These are phyloP conservation scores for Lophius piscatorius DNA, from an alignment of 2,113 vertebrate species.

Conservation along the genomic window DNA sequence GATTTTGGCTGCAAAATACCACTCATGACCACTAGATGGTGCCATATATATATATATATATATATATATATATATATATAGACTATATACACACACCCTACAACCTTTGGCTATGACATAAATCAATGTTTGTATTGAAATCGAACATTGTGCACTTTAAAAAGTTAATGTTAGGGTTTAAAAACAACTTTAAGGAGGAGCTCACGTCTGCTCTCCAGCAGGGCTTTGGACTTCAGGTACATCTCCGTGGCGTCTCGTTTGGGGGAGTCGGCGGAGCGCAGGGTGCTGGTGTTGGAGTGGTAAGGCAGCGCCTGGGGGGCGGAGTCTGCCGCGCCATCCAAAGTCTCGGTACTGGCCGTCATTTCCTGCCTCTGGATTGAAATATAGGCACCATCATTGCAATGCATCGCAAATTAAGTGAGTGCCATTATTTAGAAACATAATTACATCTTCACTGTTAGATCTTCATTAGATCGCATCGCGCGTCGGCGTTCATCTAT, in stretches of 20 bases:
- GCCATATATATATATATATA: too few species aligned
- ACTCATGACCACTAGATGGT: too few species aligned
- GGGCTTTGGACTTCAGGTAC: conserved; percentile 95
- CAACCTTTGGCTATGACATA: too few species aligned
- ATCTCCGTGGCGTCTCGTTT: conserved; percentile 92
- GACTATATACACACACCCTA: too few species aligned
- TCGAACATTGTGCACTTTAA: too few species aligned
- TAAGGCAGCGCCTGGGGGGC: conserved; percentile 91
- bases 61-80: too few species aligned
- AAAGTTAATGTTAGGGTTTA: too few species aligned
- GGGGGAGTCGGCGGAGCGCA: conserved; percentile 85
- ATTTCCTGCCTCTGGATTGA: conserved; percentile 86
- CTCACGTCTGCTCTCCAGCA: conserved; percentile 97
- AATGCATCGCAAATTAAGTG: neutral
- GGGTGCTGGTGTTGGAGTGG: conserved; percentile 83
- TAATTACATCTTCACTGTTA: neutral
- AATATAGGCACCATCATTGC: neutral
- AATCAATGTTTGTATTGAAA: too few species aligned
- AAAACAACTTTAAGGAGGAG: conserved; percentile 16
- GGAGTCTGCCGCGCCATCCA: conserved; percentile 65
- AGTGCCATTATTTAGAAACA: neutral
- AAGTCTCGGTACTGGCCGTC: conserved; percentile 86
- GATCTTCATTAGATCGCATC: neutral
- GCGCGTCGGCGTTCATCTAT: conserved; percentile 4
- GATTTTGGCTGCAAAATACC: too few species aligned